A percentile compares a stretch with the other conserved stretches of the same genome.
Evolutionary conservation across 2,888 invertebrate species (phyloP).

Genomic region (Pseudoips prasinana): DNA sequence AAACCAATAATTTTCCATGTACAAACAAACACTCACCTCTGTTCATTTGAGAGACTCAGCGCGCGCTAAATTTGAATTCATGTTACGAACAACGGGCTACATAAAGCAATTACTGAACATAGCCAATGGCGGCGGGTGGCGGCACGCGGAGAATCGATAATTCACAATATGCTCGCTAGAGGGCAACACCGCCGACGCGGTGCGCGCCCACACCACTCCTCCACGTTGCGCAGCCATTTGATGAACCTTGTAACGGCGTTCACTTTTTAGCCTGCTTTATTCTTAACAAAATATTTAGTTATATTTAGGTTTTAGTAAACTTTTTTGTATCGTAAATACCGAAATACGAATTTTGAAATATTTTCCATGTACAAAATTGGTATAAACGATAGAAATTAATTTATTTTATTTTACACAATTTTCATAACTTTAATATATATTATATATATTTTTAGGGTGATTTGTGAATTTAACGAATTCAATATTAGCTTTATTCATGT

Average conservation of each 20-base stretch:
- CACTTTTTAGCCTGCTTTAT: conserved; percentile 10
- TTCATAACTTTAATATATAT: too few species aligned
- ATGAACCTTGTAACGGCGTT: conserved; percentile 60
- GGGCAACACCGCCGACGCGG: conserved; percentile 66
- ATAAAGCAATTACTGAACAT: conserved; percentile 76
- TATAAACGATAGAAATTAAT: too few species aligned
- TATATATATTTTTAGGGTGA: too few species aligned
- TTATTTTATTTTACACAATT: too few species aligned
- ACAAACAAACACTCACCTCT: conserved; percentile 54
- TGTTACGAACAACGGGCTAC: conserved; percentile 75
- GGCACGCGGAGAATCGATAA: conserved; percentile 76
- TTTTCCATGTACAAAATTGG: too few species aligned
- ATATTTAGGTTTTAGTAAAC: too few species aligned
- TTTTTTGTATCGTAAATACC: too few species aligned
- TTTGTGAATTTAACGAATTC: too few species aligned
- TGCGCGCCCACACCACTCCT: conserved; percentile 77
- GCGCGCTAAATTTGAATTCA: conserved; percentile 81
- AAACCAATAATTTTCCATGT: conserved; percentile 62
- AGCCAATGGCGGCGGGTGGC: conserved; percentile 69
- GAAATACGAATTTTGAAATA: too few species aligned
- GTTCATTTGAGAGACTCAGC: conserved; percentile 58
- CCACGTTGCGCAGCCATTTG: conserved; percentile 72
- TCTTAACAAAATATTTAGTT: neutral
- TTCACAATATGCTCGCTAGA: conserved; percentile 79
- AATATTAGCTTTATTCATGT: too few species aligned